These are phyloP conservation scores for Gobiocypris rarus DNA, from an alignment of 2,113 vertebrate species.

Conservation along the genomic window DNA sequence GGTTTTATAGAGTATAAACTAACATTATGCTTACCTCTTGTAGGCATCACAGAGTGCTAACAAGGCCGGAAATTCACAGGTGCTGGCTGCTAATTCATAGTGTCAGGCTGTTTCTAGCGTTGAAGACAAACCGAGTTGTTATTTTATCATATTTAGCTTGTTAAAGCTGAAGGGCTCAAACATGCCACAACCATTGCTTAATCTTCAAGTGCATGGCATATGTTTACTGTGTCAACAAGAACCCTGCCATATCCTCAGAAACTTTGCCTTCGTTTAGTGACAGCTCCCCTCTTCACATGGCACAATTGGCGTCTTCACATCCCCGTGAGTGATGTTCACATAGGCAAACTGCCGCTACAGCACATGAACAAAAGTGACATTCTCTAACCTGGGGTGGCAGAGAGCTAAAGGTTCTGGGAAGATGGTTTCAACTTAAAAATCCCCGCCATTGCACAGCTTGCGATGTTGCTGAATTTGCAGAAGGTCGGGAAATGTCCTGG, in stretches of 20 bases:
- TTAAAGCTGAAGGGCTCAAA: not conserved
- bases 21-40: not conserved
- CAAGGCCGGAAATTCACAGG: not conserved
- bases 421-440: not conserved
- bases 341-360: not conserved
- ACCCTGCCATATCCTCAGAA: conserved; percentile 24
- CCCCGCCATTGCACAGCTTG: not conserved
- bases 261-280: conserved; percentile 21
- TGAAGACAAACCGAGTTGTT: conserved; percentile 16
- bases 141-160: conserved; percentile 23
- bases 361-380: conserved; percentile 22
- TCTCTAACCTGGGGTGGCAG: conserved; percentile 39
- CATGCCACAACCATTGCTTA: not conserved
- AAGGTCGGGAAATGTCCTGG: conserved; percentile 43
- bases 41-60: not conserved
- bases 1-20: conserved; percentile 4
- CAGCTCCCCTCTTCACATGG: conserved; percentile 15
- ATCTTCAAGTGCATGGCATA: conserved; percentile 15
- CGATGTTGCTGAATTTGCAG: not conserved
- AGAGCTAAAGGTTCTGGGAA: not conserved
- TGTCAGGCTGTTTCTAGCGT: not conserved
- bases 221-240: conserved; percentile 26
- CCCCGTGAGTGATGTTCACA: not conserved
- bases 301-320: conserved; percentile 8
- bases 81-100: conserved; percentile 13